These are phyloP conservation scores for Drosophila santomea DNA, from an alignment of 1,140 invertebrate species.

Conservation along the genomic window DNA sequence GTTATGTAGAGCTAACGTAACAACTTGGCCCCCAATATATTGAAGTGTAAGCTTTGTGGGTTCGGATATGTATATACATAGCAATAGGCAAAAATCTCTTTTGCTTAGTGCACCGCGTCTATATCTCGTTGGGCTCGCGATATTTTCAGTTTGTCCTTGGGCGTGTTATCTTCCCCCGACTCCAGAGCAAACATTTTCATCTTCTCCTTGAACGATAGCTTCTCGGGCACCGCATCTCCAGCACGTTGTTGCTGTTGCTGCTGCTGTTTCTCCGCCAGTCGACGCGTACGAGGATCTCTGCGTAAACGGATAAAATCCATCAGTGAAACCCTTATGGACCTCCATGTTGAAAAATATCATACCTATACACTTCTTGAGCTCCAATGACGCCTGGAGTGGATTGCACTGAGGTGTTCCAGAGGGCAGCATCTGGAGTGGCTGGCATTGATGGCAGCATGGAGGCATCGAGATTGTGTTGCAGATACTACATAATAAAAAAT, in stretches of 20 bases:
- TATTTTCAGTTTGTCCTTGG: slow-evolving; percentile 96
- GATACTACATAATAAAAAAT: slow-evolving; percentile 30
- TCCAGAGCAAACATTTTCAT: slow-evolving; percentile 99
- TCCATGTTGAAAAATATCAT: slow-evolving; percentile 25
- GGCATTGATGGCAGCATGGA: slow-evolving; percentile 85
- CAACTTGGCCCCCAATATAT: slow-evolving; percentile 73
- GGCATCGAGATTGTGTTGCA: slow-evolving; percentile 67
- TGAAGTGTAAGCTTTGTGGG: slow-evolving; percentile 46
- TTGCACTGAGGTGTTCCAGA: slow-evolving; percentile 85
- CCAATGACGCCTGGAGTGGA: slow-evolving; percentile 96
- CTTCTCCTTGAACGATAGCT: slow-evolving; percentile 96
- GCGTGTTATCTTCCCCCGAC: slow-evolving; percentile 93
- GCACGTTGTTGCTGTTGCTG: slow-evolving; percentile 88
- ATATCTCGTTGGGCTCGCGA: slow-evolving; percentile 96
- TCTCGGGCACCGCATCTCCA: slow-evolving; percentile 92
- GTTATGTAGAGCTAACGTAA: slow-evolving; percentile 59
- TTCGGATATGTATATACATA: slow-evolving; percentile 58
- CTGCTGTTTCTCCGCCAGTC: slow-evolving; percentile 92
- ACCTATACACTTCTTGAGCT: slow-evolving; percentile 96
- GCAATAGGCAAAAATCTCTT: slow-evolving; percentile 16
- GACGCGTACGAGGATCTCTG: slow-evolving; percentile 93
- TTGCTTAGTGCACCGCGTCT: slow-evolving; percentile 87
- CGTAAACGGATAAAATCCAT: neutral
- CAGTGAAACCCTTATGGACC: neutral
- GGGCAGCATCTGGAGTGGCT: slow-evolving; percentile 88